Evolutionary conservation across 2,113 vertebrate species (phyloP), one percentile per base, ranked within the genome.

Genomic region (Madoqua kirkii): DNA sequence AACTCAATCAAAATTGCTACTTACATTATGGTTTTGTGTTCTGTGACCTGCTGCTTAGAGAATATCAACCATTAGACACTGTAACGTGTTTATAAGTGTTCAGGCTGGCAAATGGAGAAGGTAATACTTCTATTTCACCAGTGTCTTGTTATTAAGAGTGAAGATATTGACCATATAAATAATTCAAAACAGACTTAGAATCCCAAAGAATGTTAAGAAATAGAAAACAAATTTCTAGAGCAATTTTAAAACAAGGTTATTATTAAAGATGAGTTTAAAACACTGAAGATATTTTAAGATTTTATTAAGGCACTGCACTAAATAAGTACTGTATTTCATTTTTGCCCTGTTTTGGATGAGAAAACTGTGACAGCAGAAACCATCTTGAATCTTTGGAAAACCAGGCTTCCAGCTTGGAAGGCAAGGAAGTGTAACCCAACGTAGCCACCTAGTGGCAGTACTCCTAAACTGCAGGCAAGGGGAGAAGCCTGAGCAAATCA

Each of bases 361-460:
- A 90, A 23, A 60, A 36, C 15, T 50, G n/a, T 27, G 33, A 54
- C 50, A 59, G 48, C 55, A 36, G 6, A 94, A 21, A 90, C 91
- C 74, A 96, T 95, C 64, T 96, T 95, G 87, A 95, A 86, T 91
- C 36, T 71, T 48, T 94, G 45, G 27, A 27, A 93, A 31, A 91
- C 23, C 64, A 36, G 14, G 31, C 60, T 19, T 91, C 57, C 0
- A 3, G 83, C 3, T 92, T 81, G 76, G 43, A 87, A 59, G 0
- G 3, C 11, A 54, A 92, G 55, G 52, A 93, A 52, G 67, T 33
- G 25, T 82, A 87, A 96, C 92, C 19, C 95, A 91, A 92, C 25
- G 86, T 11, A 6, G 95, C 97, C 98, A 98, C 95, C 94, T 96
- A 95, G 87, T 95, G 97, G 94, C 81, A 40, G 33, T 3, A 64